Percentiles rank a stretch among this genome's conserved stretches.
These are phyloP conservation scores for Melangyna quadrimaculata DNA, from an alignment of 2,888 invertebrate species.

Conservation along the genomic window DNA sequence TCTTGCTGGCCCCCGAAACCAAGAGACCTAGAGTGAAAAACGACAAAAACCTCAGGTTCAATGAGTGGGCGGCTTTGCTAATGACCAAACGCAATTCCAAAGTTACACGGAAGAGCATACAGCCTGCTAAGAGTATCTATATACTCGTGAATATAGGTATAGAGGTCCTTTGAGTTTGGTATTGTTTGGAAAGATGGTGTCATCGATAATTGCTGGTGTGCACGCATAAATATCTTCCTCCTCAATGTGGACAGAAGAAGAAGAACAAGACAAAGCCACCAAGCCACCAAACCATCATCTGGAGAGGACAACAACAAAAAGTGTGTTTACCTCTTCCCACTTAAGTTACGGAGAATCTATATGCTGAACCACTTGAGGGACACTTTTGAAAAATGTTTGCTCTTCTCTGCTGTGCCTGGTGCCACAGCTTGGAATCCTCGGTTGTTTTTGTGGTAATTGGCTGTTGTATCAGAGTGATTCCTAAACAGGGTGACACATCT, in stretches of 20 bases:
- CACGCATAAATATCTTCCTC: constrained; percentile 63
- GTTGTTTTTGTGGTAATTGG: constrained; percentile 59
- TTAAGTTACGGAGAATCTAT: constrained; percentile 13
- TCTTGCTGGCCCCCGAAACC: constrained; percentile 12
- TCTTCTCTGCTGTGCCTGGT: constrained; percentile 31
- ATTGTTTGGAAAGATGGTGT: constrained; percentile 67
- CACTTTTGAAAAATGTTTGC: constrained; percentile 61
- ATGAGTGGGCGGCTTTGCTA: constrained; percentile 65
- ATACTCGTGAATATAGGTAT: background rate
- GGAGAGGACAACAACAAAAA: constrained; percentile 9
- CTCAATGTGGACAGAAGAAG: constrained; percentile 10
- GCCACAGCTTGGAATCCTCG: background rate
- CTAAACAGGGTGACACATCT: constrained; percentile 57
- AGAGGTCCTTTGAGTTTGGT: constrained; percentile 49
- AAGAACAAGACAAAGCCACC: background rate
- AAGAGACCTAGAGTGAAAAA: constrained; percentile 17
- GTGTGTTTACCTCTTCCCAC: constrained; percentile 36
- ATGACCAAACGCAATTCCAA: constrained; percentile 55
- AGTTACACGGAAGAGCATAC: constrained; percentile 2
- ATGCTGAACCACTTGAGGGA: constrained; percentile 49
- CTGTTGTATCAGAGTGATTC: constrained; percentile 44
- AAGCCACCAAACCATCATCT: background rate
- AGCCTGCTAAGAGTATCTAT: background rate
- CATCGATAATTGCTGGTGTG: constrained; percentile 70
- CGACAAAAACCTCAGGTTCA: constrained; percentile 10